Evolutionary conservation across 2,888 invertebrate species (phyloP).

Genomic region (Ichneumoninae sp.): DNA sequence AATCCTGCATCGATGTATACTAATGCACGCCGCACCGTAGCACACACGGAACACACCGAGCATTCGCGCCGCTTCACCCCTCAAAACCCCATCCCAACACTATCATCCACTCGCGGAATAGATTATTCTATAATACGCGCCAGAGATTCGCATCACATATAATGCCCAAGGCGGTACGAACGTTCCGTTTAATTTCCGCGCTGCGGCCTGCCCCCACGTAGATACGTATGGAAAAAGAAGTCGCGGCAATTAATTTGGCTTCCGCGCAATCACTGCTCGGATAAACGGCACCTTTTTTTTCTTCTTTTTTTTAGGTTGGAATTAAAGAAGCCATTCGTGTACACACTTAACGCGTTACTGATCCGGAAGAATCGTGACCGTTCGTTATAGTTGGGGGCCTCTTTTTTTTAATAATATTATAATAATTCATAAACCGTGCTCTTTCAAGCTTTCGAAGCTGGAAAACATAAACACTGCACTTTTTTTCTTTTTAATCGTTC

Average conservation of each 20-base stretch:
- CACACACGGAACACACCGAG: conserved; percentile 54
- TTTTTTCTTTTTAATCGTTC: too few species aligned
- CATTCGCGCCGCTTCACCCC: not conserved
- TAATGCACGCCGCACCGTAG: not conserved
- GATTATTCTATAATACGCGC: conserved; percentile 76
- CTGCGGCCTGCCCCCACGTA: not conserved
- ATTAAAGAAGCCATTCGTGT: not conserved
- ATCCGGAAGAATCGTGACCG: not conserved
- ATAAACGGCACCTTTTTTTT: not conserved
- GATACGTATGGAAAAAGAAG: not conserved
- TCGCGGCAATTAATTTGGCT: not conserved
- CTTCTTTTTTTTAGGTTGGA: not conserved
- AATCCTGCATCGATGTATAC: conserved; percentile 56
- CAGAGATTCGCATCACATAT: conserved; percentile 74
- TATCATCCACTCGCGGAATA: conserved; percentile 73
- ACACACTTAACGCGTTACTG: not conserved
- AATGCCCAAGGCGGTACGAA: conserved; percentile 70
- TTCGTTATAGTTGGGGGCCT: not conserved
- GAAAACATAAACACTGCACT: too few species aligned
- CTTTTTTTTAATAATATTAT: not conserved
- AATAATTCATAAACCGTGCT: too few species aligned
- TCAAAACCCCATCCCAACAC: conserved; percentile 68
- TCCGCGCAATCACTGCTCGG: not conserved
- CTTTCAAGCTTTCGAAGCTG: too few species aligned
- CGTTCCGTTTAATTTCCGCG: conserved; percentile 49